Percentiles rank a stretch among this genome's conserved stretches.
These are phyloP conservation scores for Microctonus hyperodae DNA, from an alignment of 2,888 invertebrate genomes.

Conservation along the genomic window DNA sequence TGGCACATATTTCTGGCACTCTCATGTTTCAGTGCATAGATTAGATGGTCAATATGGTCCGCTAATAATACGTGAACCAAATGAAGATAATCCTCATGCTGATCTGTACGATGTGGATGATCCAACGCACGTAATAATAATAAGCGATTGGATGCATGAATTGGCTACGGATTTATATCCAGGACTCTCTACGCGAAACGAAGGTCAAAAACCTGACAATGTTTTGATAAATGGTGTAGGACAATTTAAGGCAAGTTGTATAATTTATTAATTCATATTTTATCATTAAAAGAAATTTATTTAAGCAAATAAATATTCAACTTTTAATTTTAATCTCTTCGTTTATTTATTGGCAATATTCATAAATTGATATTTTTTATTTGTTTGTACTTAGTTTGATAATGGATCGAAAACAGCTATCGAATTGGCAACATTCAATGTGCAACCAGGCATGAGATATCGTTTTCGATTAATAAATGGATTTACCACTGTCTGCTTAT, in stretches of 20 bases:
- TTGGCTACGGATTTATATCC: conserved; percentile 61
- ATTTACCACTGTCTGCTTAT: conserved; percentile 66
- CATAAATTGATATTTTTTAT: no score
- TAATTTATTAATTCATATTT: background rate
- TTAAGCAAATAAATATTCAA: background rate
- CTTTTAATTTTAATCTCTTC: background rate
- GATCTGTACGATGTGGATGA: conserved; percentile 63
- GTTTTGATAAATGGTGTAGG: conserved; percentile 59
- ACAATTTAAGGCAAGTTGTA: conserved; percentile 44
- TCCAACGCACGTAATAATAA: conserved; percentile 66
- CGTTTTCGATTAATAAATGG: conserved; percentile 67
- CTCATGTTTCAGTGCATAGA: conserved; percentile 65
- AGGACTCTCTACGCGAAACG: conserved; percentile 59
- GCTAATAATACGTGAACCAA: conserved; percentile 67
- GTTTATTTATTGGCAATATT: background rate
- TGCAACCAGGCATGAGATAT: conserved; percentile 64
- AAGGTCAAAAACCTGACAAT: conserved; percentile 57
- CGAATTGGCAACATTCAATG: conserved; percentile 37
- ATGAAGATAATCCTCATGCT: conserved; percentile 53
- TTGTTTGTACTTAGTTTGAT: conserved; percentile 5
- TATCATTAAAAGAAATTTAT: background rate
- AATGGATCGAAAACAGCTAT: conserved; percentile 24
- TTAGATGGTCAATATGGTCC: conserved; percentile 70
- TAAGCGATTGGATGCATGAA: conserved; percentile 66
- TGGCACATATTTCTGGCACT: conserved; percentile 63